These are phyloP conservation scores for Halichoerus grypus DNA, from an alignment of 2,113 vertebrate species.

Conservation along the genomic window DNA sequence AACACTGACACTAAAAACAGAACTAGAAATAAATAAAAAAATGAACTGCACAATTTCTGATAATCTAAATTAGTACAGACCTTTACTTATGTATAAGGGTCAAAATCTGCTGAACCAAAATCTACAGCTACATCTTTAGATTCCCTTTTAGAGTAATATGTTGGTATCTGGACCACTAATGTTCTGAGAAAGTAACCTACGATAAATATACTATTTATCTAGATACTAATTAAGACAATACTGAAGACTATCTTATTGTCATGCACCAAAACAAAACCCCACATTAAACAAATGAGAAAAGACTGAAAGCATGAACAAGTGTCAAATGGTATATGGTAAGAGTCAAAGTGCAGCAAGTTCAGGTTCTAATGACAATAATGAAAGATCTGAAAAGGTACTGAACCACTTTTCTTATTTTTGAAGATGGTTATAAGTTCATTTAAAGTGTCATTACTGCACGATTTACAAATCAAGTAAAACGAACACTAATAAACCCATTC, in stretches of 20 bases:
- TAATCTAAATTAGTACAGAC: background rate
- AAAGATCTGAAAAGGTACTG: background rate
- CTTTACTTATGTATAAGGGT: background rate
- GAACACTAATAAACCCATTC: background rate
- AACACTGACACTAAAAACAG: background rate
- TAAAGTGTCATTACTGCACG: background rate
- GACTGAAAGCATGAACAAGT: background rate
- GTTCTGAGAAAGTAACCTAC: conserved; percentile 20
- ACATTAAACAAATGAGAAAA: conserved; percentile 30
- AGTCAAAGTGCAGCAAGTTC: background rate
- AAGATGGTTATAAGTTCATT: background rate
- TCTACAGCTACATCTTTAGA: background rate
- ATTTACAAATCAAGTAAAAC: conserved; percentile 32
- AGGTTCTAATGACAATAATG: conserved; percentile 13
- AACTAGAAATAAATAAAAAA: conserved; percentile 42
- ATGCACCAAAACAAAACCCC: background rate
- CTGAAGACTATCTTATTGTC: background rate
- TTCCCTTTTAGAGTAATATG: background rate
- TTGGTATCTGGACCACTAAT: background rate
- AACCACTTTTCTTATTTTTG: background rate
- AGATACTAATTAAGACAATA: conserved; percentile 34
- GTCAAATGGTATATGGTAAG: background rate
- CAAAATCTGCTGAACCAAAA: conserved; percentile 48
- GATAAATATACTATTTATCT: conserved; percentile 7
- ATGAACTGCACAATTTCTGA: background rate